Base-by-base conservation (phyloP, 2,113 vertebrate species). In the Eolophus roseicapilla region DNA sequence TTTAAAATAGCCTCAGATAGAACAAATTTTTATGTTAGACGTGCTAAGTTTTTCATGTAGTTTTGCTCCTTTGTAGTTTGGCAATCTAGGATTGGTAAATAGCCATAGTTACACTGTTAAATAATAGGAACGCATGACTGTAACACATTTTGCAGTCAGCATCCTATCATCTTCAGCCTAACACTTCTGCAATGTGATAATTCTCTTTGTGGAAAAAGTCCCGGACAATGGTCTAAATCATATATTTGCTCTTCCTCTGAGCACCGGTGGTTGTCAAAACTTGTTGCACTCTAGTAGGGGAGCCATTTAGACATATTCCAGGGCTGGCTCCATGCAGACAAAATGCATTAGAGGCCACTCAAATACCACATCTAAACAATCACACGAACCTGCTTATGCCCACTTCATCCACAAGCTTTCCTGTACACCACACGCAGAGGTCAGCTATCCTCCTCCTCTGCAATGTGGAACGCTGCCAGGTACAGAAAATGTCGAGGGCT, bases 261-360 rank as follows among this genome's bases (percentile, higher is more conserved):
- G 62, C 84, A 13, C 65, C 1, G 3, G 35, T 27, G 35, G 33
- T 14, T 96, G 89, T 93, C 89, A 92, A 93, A 91, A 90, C 94
- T 87, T 95, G 90, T 88, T 95, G 92, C 82, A 52, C 57, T 74
- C 59, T 82, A 12, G 82, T n/a, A 88, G 92, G 93, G 94, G 87
- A 89, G 53, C 84, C 84, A 94, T 95, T 95, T 80, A 95, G 94
- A 29, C 67, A 6, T 43, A 50, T 91, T 92, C 35, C 83, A 79
- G 59, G 43, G 70, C 70, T 94, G 93, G 80, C 91, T 92, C 43
- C 94, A 93, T 25, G 90, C 92, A 91, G 93, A 63, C 74, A 96
- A 84, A 95, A 89, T 3, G 41, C 95, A 96, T 94, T 96, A 95
- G 65, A 93, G 41, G 62, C 92, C 74, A 63, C 77, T 96, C 80